Percentiles rank a stretch among this genome's conserved stretches.
Conservation (phyloP, 2,888 invertebrate genomes). For the Bunonema sp. region DNA sequence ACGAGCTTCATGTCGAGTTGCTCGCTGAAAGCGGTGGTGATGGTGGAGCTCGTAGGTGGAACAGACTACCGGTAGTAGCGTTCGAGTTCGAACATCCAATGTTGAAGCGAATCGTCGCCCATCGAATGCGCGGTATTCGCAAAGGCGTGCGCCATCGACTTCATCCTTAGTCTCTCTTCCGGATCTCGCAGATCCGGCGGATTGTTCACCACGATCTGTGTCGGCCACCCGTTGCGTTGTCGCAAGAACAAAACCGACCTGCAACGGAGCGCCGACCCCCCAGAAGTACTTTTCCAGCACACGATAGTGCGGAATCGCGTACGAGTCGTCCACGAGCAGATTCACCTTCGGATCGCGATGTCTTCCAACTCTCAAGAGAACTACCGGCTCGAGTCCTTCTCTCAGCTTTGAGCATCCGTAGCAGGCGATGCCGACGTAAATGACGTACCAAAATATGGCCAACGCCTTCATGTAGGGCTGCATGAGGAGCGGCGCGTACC, state of each 20-base stretch:
- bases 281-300: slow-evolving; percentile 23
- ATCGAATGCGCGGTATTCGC: slow-evolving; percentile 24
- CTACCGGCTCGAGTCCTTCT: slow-evolving; percentile 31
- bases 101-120: slow-evolving; percentile 6
- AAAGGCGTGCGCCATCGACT: slow-evolving; percentile 20
- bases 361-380: slow-evolving; percentile 9
- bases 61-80: slow-evolving; percentile 13
- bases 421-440: slow-evolving; percentile 22
- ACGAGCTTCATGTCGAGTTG: slow-evolving; percentile 23
- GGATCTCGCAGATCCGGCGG: slow-evolving; percentile 22
- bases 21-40: too few relatives aligned
- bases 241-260: slow-evolving; percentile 3
- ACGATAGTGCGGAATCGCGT: slow-evolving; percentile 27
- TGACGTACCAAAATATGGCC: slow-evolving; percentile 22
- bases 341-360: neutral
- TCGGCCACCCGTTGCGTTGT: neutral
- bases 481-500: slow-evolving; percentile 30
- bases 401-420: slow-evolving; percentile 25
- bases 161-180: slow-evolving; percentile 11
- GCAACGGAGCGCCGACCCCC: slow-evolving; percentile 22
- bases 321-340: slow-evolving; percentile 21
- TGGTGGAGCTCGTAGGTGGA: too few relatives aligned
- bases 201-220: slow-evolving; percentile 23
- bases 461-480: slow-evolving; percentile 23
- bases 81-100: slow-evolving; percentile 28